Conservation (phyloP, 2,888 invertebrate species). For the Allacma fusca region DNA sequence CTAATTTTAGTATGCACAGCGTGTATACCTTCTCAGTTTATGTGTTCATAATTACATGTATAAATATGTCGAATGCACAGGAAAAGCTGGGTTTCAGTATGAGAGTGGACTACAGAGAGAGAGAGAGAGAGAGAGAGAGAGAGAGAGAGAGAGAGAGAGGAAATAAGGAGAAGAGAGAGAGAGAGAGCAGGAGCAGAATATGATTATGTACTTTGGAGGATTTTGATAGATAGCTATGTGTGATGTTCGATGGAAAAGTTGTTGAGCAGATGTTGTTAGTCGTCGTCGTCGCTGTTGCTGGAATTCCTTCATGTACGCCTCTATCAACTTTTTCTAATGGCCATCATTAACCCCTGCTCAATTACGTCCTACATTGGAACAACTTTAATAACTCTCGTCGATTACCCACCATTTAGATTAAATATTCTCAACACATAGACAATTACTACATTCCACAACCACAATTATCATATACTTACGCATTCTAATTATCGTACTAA, state of each 20-base stretch:
- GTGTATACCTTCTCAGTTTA: background rate
- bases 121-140: background rate
- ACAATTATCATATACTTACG: conserved; percentile 35
- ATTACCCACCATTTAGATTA: conserved; percentile 38
- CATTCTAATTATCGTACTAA: conserved; percentile 38
- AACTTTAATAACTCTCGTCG: conserved; percentile 38
- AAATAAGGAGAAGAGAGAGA: background rate
- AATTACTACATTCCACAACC: conserved; percentile 29
- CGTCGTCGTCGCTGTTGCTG: conserved; percentile 29
- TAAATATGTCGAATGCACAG: background rate
- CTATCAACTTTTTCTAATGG: conserved; percentile 45
- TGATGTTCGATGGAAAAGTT: conserved; percentile 35
- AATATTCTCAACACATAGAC: conserved; percentile 28
- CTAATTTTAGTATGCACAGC: background rate
- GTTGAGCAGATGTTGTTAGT: conserved; percentile 34
- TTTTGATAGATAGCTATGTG: conserved; percentile 33
- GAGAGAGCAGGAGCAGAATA: conserved; percentile 5
- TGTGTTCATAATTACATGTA: background rate
- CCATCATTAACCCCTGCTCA: conserved; percentile 45
- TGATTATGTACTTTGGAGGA: conserved; percentile 17
- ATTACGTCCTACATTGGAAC: conserved; percentile 44
- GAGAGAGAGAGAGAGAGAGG: background rate
- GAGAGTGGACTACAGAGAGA: background rate
- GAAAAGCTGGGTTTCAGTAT: background rate
- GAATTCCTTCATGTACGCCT: conserved; percentile 41